Conservation (phyloP, 2,113 vertebrate genomes). For the Heloderma charlesbogerti region DNA sequence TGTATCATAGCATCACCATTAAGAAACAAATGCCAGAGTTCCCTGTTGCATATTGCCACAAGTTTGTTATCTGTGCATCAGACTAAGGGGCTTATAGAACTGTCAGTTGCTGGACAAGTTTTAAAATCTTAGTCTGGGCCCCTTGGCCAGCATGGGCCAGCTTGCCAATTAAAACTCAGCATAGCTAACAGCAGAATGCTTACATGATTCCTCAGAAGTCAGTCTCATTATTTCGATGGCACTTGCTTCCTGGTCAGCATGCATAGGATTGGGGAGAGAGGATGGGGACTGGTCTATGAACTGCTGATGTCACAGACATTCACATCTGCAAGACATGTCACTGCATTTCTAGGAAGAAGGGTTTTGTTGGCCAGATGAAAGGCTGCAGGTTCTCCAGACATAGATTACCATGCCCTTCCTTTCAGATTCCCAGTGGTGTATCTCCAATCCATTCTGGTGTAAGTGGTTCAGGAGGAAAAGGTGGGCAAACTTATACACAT, state of each 20-base stretch:
- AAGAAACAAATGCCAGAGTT: neutral
- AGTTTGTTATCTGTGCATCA: neutral
- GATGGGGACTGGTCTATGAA: neutral
- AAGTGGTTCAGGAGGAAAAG: neutral
- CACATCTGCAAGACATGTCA: neutral
- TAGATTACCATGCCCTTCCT: neutral
- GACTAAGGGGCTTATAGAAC: neutral
- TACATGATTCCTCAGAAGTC: neutral
- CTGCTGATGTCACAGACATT: neutral
- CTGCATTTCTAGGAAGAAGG: neutral
- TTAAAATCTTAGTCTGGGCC: too few relatives aligned
- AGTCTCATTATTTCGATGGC: neutral
- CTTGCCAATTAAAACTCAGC: neutral
- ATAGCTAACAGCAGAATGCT: neutral
- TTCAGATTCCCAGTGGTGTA: neutral
- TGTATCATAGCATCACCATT: neutral
- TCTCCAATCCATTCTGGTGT: neutral
- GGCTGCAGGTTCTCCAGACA: neutral
- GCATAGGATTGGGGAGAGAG: neutral
- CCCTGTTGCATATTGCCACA: neutral
- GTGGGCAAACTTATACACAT: neutral
- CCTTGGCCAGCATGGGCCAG: neutral
- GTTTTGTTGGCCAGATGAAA: neutral
- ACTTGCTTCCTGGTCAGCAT: neutral
- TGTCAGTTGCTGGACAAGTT: neutral